Conservation (phyloP, 2,888 invertebrate genomes). For the Eugnorisma glareosa region DNA sequence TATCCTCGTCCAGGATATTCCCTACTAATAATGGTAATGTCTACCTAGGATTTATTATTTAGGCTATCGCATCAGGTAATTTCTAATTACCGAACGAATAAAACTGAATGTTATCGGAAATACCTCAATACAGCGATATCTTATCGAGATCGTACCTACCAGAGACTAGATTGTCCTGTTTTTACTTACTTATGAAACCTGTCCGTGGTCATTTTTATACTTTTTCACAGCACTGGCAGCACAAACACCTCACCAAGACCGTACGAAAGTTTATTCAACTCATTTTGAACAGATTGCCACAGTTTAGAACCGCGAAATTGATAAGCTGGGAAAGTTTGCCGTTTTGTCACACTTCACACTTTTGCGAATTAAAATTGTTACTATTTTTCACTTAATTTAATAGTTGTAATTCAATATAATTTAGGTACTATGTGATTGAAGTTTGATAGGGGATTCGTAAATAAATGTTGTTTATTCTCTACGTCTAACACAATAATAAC, state of each 20-base stretch:
- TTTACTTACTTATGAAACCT: slow-evolving; percentile 92
- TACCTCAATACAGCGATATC: slow-evolving; percentile 43
- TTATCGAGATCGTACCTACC: slow-evolving; percentile 57
- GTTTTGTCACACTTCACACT: slow-evolving; percentile 82
- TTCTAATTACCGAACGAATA: slow-evolving; percentile 44
- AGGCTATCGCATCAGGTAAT: slow-evolving; percentile 18
- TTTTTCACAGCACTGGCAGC: slow-evolving; percentile 55
- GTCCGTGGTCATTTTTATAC: slow-evolving; percentile 90
- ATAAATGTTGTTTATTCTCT: slow-evolving; percentile 31
- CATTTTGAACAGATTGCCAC: slow-evolving; percentile 82
- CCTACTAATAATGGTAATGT: neutral
- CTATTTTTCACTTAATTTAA: slow-evolving; percentile 31
- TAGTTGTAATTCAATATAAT: neutral
- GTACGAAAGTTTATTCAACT: slow-evolving; percentile 82
- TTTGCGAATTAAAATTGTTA: slow-evolving; percentile 62
- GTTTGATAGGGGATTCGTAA: neutral
- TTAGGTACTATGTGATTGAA: neutral
- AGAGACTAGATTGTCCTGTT: slow-evolving; percentile 48
- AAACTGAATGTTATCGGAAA: slow-evolving; percentile 52
- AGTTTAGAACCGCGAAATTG: slow-evolving; percentile 82
- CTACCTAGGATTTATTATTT: neutral
- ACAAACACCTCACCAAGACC: slow-evolving; percentile 61
- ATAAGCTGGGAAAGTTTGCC: slow-evolving; percentile 83
- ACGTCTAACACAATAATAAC: slow-evolving; percentile 59
- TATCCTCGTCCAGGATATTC: neutral